phyloP scores from a whole-genome alignment of 2,113 vertebrate genomes.

The Pluvianellus socialis region DNA sequence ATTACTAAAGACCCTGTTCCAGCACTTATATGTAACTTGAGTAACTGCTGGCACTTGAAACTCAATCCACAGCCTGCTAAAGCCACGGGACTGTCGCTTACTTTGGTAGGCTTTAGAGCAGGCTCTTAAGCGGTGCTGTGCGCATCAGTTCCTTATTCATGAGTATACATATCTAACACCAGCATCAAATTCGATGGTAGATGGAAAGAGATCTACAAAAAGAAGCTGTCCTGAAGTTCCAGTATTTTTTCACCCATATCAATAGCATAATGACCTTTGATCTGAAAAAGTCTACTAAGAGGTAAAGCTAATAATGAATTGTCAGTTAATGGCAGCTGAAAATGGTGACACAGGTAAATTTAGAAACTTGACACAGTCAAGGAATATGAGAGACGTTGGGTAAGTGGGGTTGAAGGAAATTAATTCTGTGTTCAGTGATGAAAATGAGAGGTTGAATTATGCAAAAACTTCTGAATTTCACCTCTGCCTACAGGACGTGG shows the following conservation, averaged over 20 bases:
- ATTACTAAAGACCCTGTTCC: not conserved
- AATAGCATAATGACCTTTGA: not conserved
- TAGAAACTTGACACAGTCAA: not conserved
- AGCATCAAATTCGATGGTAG: not conserved
- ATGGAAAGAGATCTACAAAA: not conserved
- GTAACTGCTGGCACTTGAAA: slow-evolving; percentile 28
- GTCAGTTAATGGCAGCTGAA: not conserved
- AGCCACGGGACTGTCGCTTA: not conserved
- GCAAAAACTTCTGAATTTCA: not conserved
- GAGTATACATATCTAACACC: too few species aligned
- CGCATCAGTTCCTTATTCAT: not conserved
- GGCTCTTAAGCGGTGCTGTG: not conserved
- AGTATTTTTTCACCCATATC: not conserved
- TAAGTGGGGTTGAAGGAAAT: not conserved
- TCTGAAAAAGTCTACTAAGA: not conserved
- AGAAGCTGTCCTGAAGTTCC: not conserved
- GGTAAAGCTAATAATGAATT: not conserved
- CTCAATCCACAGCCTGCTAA: not conserved
- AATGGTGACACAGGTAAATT: not conserved
- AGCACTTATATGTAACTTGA: not conserved
- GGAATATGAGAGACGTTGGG: not conserved
- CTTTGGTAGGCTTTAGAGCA: not conserved
- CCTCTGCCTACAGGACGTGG: not conserved
- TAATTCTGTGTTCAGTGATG: not conserved
- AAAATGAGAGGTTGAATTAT: not conserved